Evolutionary conservation across 2,888 invertebrate species (phyloP).

Genomic region (Galerucella nymphaeae): DNA sequence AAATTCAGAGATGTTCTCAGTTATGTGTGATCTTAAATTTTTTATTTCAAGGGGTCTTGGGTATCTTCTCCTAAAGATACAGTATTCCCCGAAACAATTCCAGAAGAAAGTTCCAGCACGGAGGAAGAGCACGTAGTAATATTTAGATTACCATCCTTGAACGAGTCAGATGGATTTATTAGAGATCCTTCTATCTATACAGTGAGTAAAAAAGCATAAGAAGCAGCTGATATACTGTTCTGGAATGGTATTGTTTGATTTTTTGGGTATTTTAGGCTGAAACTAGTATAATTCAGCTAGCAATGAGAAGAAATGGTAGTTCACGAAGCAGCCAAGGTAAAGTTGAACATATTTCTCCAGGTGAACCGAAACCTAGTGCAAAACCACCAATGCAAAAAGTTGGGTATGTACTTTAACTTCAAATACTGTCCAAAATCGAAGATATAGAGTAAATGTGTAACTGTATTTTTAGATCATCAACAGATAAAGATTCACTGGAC

Average conservation of each 20-base stretch:
- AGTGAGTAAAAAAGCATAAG: constrained; percentile 64
- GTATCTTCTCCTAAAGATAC: constrained; percentile 89
- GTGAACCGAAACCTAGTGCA: constrained; percentile 58
- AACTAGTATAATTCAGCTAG: constrained; percentile 80
- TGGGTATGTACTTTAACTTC: constrained; percentile 65
- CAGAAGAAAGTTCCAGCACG: constrained; percentile 91
- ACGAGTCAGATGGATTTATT: constrained; percentile 76
- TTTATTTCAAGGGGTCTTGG: constrained; percentile 72
- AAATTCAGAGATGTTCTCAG: no score
- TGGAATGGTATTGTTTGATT: constrained; percentile 7
- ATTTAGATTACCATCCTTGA: constrained; percentile 82
- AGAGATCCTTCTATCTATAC: constrained; percentile 85
- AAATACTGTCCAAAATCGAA: neutral
- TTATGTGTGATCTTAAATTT: neutral
- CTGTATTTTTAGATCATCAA: constrained; percentile 68
- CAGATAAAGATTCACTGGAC: constrained; percentile 83
- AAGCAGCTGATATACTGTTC: neutral
- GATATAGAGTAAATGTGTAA: no score
- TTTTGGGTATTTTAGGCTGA: constrained; percentile 69
- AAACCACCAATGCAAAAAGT: constrained; percentile 72
- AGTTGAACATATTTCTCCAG: constrained; percentile 66
- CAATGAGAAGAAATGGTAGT: constrained; percentile 66
- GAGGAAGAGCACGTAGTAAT: constrained; percentile 94
- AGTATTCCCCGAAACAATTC: constrained; percentile 91
- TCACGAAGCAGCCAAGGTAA: constrained; percentile 64